These are phyloP conservation scores for Laticauda colubrina DNA, from an alignment of 2,113 vertebrate genomes.

Conservation along the genomic window DNA sequence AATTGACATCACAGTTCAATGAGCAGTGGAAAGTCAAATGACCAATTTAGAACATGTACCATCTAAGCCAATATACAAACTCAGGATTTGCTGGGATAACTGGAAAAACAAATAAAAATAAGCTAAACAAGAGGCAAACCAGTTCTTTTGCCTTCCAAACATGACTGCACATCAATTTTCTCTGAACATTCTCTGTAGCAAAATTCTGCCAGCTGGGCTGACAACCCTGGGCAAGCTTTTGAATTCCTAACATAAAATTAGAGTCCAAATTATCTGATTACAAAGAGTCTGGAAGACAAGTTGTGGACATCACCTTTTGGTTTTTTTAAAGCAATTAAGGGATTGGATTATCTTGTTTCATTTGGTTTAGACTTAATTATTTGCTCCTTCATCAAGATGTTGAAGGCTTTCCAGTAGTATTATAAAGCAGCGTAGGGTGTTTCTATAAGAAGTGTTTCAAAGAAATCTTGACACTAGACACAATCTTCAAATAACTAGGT, in stretches of 20 bases:
- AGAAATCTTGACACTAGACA: background rate
- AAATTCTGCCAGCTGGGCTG: background rate
- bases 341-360: conserved; percentile 22
- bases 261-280: conserved; percentile 35
- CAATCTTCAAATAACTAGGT: background rate
- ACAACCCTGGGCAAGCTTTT: conserved; percentile 4
- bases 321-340: conserved; percentile 45
- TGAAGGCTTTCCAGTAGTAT: background rate
- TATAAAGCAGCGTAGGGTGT: background rate
- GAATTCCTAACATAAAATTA: conserved; percentile 32
- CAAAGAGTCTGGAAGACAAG: conserved; percentile 34
- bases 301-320: conserved; percentile 26
- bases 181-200: background rate
- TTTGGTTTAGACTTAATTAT: conserved; percentile 40
- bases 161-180: conserved; percentile 7
- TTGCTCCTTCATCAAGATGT: background rate
- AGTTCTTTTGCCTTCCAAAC: background rate
- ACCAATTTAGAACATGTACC: conserved; percentile 40
- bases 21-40: background rate
- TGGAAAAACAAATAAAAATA: conserved; percentile 30
- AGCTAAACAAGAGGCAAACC: background rate
- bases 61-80: conserved; percentile 29
- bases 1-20: conserved; percentile 29
- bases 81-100: conserved; percentile 17
- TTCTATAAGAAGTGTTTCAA: background rate